Percentiles rank a stretch among this genome's conserved stretches.
These are phyloP conservation scores for Carollia perspicillata DNA, from an alignment of 2,113 vertebrate species.

Conservation along the genomic window DNA sequence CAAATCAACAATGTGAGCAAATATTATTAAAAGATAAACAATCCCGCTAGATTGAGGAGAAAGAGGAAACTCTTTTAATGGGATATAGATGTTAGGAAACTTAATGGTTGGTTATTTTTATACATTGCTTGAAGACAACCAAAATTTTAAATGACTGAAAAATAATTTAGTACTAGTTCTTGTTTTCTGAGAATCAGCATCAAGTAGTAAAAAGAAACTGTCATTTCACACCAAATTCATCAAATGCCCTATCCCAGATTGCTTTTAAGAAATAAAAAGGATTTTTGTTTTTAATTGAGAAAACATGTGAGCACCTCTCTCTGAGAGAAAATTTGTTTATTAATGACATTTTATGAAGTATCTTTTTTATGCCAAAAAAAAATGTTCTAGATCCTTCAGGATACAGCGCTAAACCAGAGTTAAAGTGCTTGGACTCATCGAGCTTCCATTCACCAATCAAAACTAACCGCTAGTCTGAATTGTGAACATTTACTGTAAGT, in stretches of 20 bases:
- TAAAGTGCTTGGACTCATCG: background rate
- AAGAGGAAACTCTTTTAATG: background rate
- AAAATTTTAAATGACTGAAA: background rate
- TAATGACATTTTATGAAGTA: background rate
- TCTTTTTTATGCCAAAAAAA: background rate
- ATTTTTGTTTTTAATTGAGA: background rate
- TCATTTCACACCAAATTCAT: background rate
- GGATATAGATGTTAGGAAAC: background rate
- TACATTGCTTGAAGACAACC: background rate
- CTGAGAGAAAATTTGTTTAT: background rate
- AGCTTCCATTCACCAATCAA: background rate
- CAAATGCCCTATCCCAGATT: background rate
- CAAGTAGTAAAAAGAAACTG: background rate
- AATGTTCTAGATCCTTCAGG: background rate
- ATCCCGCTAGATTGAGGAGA: background rate
- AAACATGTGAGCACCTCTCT: background rate
- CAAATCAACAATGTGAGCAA: background rate
- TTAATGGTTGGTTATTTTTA: background rate
- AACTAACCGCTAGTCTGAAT: background rate
- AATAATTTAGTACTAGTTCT: background rate
- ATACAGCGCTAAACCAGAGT: background rate
- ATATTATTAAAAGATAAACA: background rate
- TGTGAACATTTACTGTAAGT: background rate
- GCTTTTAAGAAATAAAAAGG: background rate
- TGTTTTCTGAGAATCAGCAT: background rate